Evolutionary conservation across 2,113 vertebrate species (phyloP).

Genomic region (Xyrauchen texanus): DNA sequence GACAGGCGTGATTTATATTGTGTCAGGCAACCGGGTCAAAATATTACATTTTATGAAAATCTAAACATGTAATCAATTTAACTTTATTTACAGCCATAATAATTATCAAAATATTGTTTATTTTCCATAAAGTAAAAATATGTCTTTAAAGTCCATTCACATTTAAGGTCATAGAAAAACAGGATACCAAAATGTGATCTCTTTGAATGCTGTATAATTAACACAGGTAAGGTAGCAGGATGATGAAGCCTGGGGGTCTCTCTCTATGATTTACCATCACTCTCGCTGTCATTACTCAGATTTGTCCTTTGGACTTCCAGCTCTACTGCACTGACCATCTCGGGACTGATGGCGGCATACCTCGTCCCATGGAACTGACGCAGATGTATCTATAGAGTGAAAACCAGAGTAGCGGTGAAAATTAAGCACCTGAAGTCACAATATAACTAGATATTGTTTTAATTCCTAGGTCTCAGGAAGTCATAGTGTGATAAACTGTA

Average conservation of each 20-base stretch:
- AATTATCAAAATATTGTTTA: constrained; percentile 73
- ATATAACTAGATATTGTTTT: too few species aligned
- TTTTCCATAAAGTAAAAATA: constrained; percentile 67
- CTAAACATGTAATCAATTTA: constrained; percentile 1
- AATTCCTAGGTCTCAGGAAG: too few species aligned
- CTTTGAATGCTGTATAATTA: background rate
- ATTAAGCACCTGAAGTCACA: too few species aligned
- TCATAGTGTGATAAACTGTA: too few species aligned
- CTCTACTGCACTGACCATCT: constrained; percentile 91
- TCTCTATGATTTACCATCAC: constrained; percentile 74
- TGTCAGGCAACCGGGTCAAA: constrained; percentile 70
- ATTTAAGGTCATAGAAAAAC: constrained; percentile 48
- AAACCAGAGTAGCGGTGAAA: too few species aligned
- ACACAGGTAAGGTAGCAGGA: background rate
- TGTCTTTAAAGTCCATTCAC: constrained; percentile 49
- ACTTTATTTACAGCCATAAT: constrained; percentile 60
- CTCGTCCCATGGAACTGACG: constrained; percentile 94
- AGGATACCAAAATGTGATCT: background rate
- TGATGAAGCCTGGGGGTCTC: too few species aligned
- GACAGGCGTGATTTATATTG: constrained; percentile 51
- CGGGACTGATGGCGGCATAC: constrained; percentile 89
- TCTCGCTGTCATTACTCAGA: constrained; percentile 52
- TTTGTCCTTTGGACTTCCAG: constrained; percentile 85
- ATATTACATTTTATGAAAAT: constrained; percentile 51
- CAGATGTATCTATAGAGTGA: constrained; percentile 83